phyloP scores from a whole-genome alignment of 2,888 invertebrate genomes.

The Anagyrus pseudococci region DNA sequence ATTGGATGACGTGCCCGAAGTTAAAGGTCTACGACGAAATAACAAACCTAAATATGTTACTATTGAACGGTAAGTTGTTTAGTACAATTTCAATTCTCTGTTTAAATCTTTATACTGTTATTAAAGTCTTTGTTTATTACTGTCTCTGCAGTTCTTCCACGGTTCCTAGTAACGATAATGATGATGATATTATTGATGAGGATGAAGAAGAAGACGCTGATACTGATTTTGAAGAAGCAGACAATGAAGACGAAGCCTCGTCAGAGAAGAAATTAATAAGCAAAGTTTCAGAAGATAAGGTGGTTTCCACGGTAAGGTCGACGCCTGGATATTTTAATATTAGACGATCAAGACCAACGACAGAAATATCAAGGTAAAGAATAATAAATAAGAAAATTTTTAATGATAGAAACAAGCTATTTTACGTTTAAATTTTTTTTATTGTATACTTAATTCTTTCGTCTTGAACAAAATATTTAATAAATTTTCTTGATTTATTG shows the following conservation, averaged over 20 bases:
- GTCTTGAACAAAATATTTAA: conserved; percentile 1
- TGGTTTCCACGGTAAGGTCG: conserved; percentile 44
- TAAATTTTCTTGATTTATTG: background rate
- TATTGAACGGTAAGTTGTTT: conserved; percentile 65
- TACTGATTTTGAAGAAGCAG: conserved; percentile 50
- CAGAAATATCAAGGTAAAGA: conserved; percentile 45
- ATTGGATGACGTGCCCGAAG: conserved; percentile 56
- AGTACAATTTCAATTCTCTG: background rate
- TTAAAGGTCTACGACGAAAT: conserved; percentile 57
- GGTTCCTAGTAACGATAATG: too few relatives aligned
- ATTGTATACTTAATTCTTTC: too few relatives aligned
- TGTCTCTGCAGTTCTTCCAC: conserved; percentile 25
- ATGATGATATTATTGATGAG: conserved; percentile 44
- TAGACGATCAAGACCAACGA: conserved; percentile 52
- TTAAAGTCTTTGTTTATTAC: background rate
- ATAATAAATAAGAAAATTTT: too few relatives aligned
- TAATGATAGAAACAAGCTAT: too few relatives aligned
- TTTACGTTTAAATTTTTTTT: too few relatives aligned
- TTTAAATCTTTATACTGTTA: background rate
- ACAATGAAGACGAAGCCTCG: conserved; percentile 61
- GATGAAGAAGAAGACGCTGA: conserved; percentile 58
- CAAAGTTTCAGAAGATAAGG: conserved; percentile 47
- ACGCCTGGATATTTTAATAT: conserved; percentile 57
- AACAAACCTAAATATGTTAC: conserved; percentile 75
- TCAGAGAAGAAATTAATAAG: conserved; percentile 52